A percentile compares a stretch with the other conserved stretches of the same genome.
phyloP scores from a whole-genome alignment of 2,113 vertebrate species.

The Gavialis gangeticus region DNA sequence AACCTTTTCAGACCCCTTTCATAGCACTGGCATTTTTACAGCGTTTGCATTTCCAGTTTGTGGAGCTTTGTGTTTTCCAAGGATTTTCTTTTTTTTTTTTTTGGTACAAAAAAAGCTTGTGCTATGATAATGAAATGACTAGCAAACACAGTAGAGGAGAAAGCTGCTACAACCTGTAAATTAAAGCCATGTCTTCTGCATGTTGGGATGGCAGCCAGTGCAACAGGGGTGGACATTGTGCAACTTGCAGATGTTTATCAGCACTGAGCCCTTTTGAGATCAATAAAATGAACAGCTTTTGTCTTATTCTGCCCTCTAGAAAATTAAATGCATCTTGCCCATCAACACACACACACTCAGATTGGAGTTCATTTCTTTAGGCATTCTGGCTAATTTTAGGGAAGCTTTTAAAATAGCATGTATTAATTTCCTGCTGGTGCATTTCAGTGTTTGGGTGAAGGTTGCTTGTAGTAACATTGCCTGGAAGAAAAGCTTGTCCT shows the following conservation, averaged over 20 bases:
- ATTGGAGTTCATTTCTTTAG: background rate
- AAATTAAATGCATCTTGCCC: no score
- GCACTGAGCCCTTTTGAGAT: slow-evolving; percentile 57
- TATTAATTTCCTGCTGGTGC: background rate
- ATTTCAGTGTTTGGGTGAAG: background rate
- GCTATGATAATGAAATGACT: slow-evolving; percentile 52
- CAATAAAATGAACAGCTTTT: slow-evolving; percentile 54
- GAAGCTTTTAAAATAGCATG: background rate
- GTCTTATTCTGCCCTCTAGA: no score
- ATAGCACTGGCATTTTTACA: background rate
- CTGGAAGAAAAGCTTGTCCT: background rate
- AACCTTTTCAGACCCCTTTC: background rate
- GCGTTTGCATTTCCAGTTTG: slow-evolving; percentile 32
- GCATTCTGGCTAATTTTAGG: background rate
- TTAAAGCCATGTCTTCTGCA: slow-evolving; percentile 76
- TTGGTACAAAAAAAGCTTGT: slow-evolving; percentile 37
- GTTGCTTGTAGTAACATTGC: no score
- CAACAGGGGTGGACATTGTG: slow-evolving; percentile 45
- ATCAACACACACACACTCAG: background rate
- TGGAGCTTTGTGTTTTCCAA: slow-evolving; percentile 56
- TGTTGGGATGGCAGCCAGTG: slow-evolving; percentile 30
- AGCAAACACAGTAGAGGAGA: slow-evolving; percentile 77
- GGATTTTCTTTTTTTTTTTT: background rate
- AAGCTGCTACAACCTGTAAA: slow-evolving; percentile 80
- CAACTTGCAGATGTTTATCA: slow-evolving; percentile 53